Evolutionary conservation across 2,888 invertebrate species (phyloP).

Genomic region (Acanthosepion pharaonis): DNA sequence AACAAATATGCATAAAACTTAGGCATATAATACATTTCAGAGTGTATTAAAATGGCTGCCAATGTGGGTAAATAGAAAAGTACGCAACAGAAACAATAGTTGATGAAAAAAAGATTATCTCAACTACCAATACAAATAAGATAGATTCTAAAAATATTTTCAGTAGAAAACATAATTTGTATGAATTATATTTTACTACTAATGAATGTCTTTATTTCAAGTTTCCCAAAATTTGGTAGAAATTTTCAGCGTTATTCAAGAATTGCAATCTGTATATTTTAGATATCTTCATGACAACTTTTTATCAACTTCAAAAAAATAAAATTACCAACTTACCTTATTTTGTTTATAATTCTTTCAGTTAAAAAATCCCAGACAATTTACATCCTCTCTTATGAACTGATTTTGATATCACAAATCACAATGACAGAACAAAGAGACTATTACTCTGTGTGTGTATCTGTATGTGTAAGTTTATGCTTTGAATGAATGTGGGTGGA

Average conservation of each 20-base stretch:
- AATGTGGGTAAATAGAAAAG: background rate
- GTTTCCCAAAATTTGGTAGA: background rate
- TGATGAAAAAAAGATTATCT: background rate
- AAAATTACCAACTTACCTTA: slow-evolving; percentile 3
- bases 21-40: background rate
- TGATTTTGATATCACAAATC: background rate
- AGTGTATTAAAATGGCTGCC: background rate
- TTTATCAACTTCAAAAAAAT: background rate
- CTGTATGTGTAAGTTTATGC: background rate
- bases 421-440: background rate
- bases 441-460: background rate
- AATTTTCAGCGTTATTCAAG: background rate
- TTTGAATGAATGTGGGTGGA: background rate
- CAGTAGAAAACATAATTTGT: background rate
- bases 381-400: background rate
- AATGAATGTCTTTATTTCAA: background rate
- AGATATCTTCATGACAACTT: background rate
- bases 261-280: background rate
- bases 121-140: background rate
- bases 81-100: background rate
- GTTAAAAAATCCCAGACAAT: background rate
- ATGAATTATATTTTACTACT: background rate
- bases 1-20: background rate
- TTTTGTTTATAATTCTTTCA: background rate
- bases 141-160: background rate